A percentile compares a stretch with the other conserved stretches of the same genome.
phyloP scores from a whole-genome alignment of 2,888 invertebrate species.

The Antitype chi region DNA sequence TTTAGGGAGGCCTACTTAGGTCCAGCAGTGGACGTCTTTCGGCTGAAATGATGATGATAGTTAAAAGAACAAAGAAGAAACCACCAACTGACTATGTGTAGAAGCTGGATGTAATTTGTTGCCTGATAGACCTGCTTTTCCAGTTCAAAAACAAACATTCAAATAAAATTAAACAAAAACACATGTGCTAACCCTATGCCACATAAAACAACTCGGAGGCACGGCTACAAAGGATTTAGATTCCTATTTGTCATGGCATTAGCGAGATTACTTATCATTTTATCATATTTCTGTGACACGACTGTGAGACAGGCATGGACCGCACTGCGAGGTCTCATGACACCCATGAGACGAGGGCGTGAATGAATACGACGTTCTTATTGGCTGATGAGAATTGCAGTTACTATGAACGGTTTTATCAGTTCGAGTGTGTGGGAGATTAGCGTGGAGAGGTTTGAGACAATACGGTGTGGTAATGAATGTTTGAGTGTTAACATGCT shows the following conservation, averaged over 20 bases:
- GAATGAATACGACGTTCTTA: constrained; percentile 69
- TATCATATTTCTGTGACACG: constrained; percentile 71
- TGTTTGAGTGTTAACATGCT: constrained; percentile 6
- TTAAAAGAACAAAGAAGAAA: background rate
- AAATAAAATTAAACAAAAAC: constrained; percentile 19
- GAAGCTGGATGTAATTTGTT: background rate
- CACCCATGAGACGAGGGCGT: constrained; percentile 85
- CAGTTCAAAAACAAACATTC: background rate
- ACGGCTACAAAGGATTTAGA: constrained; percentile 76
- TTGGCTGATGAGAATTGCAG: constrained; percentile 73
- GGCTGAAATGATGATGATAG: no score
- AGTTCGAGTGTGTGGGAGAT: constrained; percentile 57
- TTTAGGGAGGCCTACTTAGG: no score
- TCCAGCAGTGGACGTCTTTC: no score
- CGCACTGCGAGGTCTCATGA: constrained; percentile 77
- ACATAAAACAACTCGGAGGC: constrained; percentile 71
- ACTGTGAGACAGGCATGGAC: constrained; percentile 72
- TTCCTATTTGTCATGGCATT: constrained; percentile 75
- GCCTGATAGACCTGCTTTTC: background rate
- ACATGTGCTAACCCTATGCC: constrained; percentile 47
- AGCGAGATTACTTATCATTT: constrained; percentile 72
- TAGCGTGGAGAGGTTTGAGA: constrained; percentile 40
- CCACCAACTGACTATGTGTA: background rate
- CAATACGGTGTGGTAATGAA: constrained; percentile 22
- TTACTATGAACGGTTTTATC: constrained; percentile 50